phyloP scores from a whole-genome alignment of 2,888 invertebrate species.

The Helleia helle region DNA sequence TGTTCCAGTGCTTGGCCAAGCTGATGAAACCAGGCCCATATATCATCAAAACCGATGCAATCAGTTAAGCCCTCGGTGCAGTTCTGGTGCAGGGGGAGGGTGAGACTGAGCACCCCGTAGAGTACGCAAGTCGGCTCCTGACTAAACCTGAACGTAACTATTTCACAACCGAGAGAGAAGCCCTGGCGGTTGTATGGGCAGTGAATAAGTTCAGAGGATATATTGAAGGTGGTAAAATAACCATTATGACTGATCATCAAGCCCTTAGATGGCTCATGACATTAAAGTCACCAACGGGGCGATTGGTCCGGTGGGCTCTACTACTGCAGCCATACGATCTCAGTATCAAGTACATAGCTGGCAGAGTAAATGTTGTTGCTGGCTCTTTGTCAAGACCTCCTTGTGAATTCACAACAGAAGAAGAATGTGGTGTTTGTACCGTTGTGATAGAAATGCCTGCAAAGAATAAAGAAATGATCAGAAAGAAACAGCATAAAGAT shows the following conservation, averaged over 20 bases:
- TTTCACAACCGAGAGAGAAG: slow-evolving; percentile 39
- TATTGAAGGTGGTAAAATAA: not conserved
- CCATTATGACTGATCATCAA: slow-evolving; percentile 32
- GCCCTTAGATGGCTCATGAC: slow-evolving; percentile 45
- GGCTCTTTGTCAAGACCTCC: slow-evolving; percentile 31
- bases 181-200: slow-evolving; percentile 20
- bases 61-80: slow-evolving; percentile 24
- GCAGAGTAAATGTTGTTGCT: slow-evolving; percentile 35
- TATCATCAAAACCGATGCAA: slow-evolving; percentile 23
- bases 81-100: slow-evolving; percentile 19
- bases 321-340: slow-evolving; percentile 34
- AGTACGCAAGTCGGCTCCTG: slow-evolving; percentile 24
- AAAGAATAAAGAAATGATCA: not conserved
- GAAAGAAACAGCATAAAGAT: slow-evolving; percentile 7
- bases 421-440: slow-evolving; percentile 8
- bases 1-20: slow-evolving; percentile 21
- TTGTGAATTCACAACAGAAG: no score
- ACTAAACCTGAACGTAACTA: slow-evolving; percentile 34
- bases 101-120: slow-evolving; percentile 11
- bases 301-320: slow-evolving; percentile 46
- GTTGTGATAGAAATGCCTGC: slow-evolving; percentile 4
- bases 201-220: slow-evolving; percentile 14
- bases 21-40: slow-evolving; percentile 16
- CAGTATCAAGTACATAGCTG: slow-evolving; percentile 32
- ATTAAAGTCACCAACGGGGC: slow-evolving; percentile 40